Base-by-base conservation (phyloP, 2,797 vertebrate species). In the Cossypha niveicapilla region DNA sequence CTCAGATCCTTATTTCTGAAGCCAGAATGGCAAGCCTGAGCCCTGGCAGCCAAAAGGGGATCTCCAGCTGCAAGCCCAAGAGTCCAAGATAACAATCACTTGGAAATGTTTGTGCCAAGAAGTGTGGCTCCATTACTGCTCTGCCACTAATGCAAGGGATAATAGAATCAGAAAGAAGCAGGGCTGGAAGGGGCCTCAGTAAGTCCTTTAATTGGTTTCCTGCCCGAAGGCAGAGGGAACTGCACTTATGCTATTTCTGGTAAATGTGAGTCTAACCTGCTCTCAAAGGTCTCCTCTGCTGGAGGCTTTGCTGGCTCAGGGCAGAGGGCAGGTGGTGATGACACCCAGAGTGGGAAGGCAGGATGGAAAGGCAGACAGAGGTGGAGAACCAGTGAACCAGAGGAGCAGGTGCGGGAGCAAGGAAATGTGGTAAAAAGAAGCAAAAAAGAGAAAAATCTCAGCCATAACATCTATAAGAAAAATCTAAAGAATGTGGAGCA, bases 141-240 rank as follows among this genome's bases (percentile, higher is more conserved):
- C 58, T 95, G 66, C 73, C 63, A 58, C 70, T 93, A 94, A 93
- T 88, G 93, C 63, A 53, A 86, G 61, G 63, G 71, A 87, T 92
- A 96, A 95, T 84, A 92, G 86, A 94, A 88, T 90, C 88, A 88
- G 83, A 84, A 94, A 60, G 83, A 84, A 16, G 51, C 54, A 60
- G 77, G 44, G 74, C 89, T 95, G 87, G 75, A 92, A 94, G 72
- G 72, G 89, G 85, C 87, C 75, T 77, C 78, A 6, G 48, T 71
- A 61, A 86, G 87, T 32, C 85, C 89, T 94, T 80, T 92, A 91
- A 94, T 86, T 87, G 85, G 78, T 92, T 95, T 92, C 75, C 91
- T 96, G 87, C 92, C 89, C 4, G 0, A 95, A 95, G 92, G 94
- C 94, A 92, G 72, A 88, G 83, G 57, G 75, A 92, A 35, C 63